Evolutionary conservation across 2,888 invertebrate species (phyloP).

Genomic region (Brassicogethes aeneus): DNA sequence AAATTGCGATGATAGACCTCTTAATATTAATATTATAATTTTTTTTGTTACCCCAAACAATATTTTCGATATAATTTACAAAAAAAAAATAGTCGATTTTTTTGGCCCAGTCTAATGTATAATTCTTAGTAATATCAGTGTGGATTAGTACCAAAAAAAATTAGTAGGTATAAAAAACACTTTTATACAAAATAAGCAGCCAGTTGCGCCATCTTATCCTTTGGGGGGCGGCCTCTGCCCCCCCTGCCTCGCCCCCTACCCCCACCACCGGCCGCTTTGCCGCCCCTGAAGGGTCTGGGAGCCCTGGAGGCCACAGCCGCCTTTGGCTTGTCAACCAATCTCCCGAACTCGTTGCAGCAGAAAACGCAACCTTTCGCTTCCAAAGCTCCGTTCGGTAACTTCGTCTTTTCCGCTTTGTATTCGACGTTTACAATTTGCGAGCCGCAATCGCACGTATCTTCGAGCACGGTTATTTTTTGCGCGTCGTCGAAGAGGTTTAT

Average conservation of each 20-base stretch:
- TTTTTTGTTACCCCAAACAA: too few species aligned
- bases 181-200: slow-evolving; percentile 90
- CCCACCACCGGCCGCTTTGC: slow-evolving; percentile 44
- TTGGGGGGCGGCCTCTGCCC: slow-evolving; percentile 63
- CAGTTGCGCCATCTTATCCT: slow-evolving; percentile 92
- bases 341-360: slow-evolving; percentile 73
- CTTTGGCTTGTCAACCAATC: slow-evolving; percentile 66
- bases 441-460: slow-evolving; percentile 66
- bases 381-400: slow-evolving; percentile 63
- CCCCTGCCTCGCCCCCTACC: slow-evolving; percentile 44
- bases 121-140: too few species aligned
- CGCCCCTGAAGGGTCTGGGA: slow-evolving; percentile 33
- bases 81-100: too few species aligned
- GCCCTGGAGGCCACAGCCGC: slow-evolving; percentile 52
- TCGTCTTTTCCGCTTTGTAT: slow-evolving; percentile 72
- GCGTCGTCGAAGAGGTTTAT: slow-evolving; percentile 93
- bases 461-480: slow-evolving; percentile 72
- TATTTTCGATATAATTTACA: too few species aligned
- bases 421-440: slow-evolving; percentile 77
- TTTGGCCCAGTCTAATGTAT: too few species aligned
- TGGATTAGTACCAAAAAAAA: too few species aligned
- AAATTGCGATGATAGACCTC: too few species aligned
- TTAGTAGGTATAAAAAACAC: too few species aligned
- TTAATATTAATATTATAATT: too few species aligned
- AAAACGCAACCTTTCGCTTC: slow-evolving; percentile 88